phyloP scores from a whole-genome alignment of 2,113 vertebrate genomes.

The Spea multiplicata region DNA sequence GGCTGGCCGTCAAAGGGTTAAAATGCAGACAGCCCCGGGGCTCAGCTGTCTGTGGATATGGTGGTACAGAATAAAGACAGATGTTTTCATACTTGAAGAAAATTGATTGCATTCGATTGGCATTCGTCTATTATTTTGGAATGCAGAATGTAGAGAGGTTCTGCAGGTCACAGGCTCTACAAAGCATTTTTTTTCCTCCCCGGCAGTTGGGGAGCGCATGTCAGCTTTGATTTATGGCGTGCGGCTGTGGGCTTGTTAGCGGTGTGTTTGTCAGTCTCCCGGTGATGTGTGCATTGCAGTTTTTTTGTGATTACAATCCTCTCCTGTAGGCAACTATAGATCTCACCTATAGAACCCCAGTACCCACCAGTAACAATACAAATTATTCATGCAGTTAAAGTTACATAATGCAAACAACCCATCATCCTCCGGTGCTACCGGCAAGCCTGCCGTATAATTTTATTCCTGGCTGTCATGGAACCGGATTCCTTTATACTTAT shows the following conservation, averaged over 20 bases:
- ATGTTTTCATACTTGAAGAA: conserved; percentile 48
- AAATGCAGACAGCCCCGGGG: not conserved
- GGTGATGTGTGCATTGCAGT: conserved; percentile 83
- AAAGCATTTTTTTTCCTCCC: conserved; percentile 74
- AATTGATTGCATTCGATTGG: conserved; percentile 59
- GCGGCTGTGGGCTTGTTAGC: conserved; percentile 75
- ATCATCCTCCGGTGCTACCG: not conserved
- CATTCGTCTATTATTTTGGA: conserved; percentile 65
- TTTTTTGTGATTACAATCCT: conserved; percentile 71
- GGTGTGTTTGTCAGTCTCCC: conserved; percentile 79
- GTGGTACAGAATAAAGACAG: conserved; percentile 55
- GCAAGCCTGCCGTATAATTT: not conserved
- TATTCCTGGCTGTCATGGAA: not conserved
- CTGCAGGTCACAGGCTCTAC: conserved; percentile 71
- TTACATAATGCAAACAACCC: not conserved
- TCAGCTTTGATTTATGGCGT: conserved; percentile 97
- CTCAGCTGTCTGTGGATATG: conserved; percentile 10
- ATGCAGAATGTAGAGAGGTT: conserved; percentile 63
- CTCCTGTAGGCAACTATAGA: conserved; percentile 30
- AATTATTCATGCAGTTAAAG: not conserved
- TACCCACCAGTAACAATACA: not conserved
- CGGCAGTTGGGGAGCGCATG: conserved; percentile 81
- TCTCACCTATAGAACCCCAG: conserved; percentile 19
- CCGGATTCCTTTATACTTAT: not conserved
- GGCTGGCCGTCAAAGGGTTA: not conserved